A percentile compares a stretch with the other conserved stretches of the same genome.
These are phyloP conservation scores for rat (Rattus norvegicus) DNA, from an alignment of 2,113 vertebrate genomes.

Conservation along the genomic window DNA sequence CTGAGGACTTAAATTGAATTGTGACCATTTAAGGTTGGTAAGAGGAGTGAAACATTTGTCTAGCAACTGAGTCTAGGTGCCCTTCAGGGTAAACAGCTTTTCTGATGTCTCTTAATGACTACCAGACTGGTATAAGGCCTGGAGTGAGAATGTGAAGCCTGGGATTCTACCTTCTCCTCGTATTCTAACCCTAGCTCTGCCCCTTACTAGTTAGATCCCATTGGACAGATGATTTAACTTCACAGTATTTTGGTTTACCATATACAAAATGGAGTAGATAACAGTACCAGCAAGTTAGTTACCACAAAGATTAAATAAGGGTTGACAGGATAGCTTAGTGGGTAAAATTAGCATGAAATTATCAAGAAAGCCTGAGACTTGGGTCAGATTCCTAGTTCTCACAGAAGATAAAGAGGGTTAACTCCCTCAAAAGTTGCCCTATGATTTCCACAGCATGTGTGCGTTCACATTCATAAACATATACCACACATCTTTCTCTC, in stretches of 20 bases:
- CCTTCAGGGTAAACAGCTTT: neutral
- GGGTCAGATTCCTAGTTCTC: neutral
- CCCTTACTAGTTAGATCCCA: neutral
- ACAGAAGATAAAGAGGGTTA: neutral
- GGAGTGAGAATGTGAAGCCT: neutral
- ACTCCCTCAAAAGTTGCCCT: neutral
- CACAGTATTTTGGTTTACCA: neutral
- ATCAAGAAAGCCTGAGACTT: neutral
- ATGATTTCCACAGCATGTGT: neutral
- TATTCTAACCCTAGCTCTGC: neutral
- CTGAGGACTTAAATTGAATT: slow-evolving; percentile 30
- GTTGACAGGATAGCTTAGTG: neutral
- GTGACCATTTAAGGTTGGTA: neutral
- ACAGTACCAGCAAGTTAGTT: neutral
- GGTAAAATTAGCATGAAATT: neutral
- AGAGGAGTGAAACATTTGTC: slow-evolving; percentile 1
- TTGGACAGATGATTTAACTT: neutral
- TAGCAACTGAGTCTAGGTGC: neutral
- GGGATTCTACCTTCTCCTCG: neutral
- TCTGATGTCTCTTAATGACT: slow-evolving; percentile 29
- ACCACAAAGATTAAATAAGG: neutral
- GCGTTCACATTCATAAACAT: neutral
- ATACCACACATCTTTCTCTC: neutral
- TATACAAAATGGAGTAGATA: neutral
- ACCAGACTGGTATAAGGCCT: neutral